These are phyloP conservation scores for Microctonus aethiopoides DNA, from an alignment of 2,888 invertebrate species.

Conservation along the genomic window DNA sequence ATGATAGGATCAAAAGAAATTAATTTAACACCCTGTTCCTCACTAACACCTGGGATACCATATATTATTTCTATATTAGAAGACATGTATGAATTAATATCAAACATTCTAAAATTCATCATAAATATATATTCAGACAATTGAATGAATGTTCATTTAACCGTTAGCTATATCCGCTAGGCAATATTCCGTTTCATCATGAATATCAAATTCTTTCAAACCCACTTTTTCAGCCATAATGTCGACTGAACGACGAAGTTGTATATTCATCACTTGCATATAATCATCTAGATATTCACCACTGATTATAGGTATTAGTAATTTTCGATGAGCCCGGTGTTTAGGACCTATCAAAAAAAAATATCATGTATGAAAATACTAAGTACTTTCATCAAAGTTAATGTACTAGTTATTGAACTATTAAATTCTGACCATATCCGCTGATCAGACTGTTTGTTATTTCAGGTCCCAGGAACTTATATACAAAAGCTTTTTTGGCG, in stretches of 20 bases:
- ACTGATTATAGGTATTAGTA: not conserved
- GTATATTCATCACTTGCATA: not conserved
- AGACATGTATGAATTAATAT: too few species aligned
- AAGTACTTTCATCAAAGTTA: too few species aligned
- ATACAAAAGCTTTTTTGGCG: not conserved
- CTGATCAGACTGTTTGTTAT: not conserved
- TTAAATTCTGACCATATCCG: not conserved
- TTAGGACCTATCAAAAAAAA: not conserved
- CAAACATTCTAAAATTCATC: too few species aligned
- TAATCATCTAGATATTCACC: slow-evolving; percentile 4
- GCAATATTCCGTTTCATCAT: not conserved
- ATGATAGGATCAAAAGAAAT: too few species aligned
- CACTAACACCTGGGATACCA: too few species aligned
- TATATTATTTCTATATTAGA: too few species aligned
- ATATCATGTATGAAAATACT: not conserved
- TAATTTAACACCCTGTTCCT: too few species aligned
- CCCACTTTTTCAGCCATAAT: not conserved
- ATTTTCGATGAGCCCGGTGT: not conserved
- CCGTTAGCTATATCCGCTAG: slow-evolving; percentile 2
- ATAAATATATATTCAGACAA: too few species aligned
- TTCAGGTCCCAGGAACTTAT: not conserved
- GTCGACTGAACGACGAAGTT: not conserved
- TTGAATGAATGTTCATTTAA: not conserved
- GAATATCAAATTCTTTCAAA: slow-evolving; percentile 5
- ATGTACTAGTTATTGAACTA: too few species aligned